A percentile compares a stretch with the other conserved stretches of the same genome.
These are phyloP conservation scores for Amblyopsis hoosieri DNA, from an alignment of 2,797 vertebrate genomes.

Conservation along the genomic window DNA sequence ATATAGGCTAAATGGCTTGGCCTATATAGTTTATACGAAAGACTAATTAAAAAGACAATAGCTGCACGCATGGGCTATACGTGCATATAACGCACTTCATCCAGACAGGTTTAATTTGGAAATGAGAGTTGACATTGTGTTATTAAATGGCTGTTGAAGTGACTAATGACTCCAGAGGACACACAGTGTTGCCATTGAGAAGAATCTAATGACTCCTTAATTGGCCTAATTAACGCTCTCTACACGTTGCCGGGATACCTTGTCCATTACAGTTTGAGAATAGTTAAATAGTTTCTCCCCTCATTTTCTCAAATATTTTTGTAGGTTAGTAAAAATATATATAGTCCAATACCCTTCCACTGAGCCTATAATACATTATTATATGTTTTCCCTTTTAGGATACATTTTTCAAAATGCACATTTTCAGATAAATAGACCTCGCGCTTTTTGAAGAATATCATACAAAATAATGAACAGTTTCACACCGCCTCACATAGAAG, in stretches of 20 bases:
- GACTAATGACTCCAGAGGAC: slow-evolving; percentile 20
- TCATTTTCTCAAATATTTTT: too few relatives aligned
- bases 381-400: too few relatives aligned
- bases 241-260: background rate
- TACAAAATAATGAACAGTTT: too few relatives aligned
- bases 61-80: slow-evolving; percentile 4
- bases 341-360: too few relatives aligned
- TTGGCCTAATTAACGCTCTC: slow-evolving; percentile 22
- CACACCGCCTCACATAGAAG: background rate
- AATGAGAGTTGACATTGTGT: background rate
- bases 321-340: too few relatives aligned
- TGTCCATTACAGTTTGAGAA: background rate
- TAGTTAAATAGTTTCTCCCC: too few relatives aligned
- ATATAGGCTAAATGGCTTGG: background rate
- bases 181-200: slow-evolving; percentile 9
- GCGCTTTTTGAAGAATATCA: too few relatives aligned
- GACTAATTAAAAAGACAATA: slow-evolving; percentile 19
- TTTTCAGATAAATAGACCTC: too few relatives aligned
- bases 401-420: too few relatives aligned
- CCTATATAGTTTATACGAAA: slow-evolving; percentile 6
- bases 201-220: slow-evolving; percentile 18
- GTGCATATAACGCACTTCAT: background rate
- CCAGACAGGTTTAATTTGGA: background rate
- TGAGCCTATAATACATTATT: too few relatives aligned
- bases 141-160: slow-evolving; percentile 6